Base-by-base conservation (phyloP, 1,140 invertebrate species). In the Globodera ellingtonae region DNA sequence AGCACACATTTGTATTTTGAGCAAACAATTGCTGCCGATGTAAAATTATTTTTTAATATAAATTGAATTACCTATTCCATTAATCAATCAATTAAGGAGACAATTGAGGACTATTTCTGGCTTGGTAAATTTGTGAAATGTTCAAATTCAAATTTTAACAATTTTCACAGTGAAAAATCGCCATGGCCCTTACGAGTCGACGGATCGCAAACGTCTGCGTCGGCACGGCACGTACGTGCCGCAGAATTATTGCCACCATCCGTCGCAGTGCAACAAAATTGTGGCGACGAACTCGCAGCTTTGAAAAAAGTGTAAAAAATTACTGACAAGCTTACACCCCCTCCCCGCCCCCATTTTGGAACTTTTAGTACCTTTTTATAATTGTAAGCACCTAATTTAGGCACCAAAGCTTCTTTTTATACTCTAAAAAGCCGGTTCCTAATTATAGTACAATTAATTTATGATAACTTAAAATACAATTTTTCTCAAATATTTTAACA, bases 1-100 rank as follows among this genome's bases (percentile, higher is more conserved):
- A n/a, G 71, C 6, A 87, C 84, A 7, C 84, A 85, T n/a, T 35
- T 85, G 2, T 77, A 87, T 67, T 84, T 87, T 71, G 76, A 85
- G 71, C 84, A 85, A 67, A 82, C 81, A 24, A 65, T 79, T 18
- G 83, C 83, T 13, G 66, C 84, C n/a, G 81, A 84, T 74, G 83
- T 84, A 70, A 83, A 73, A 24, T 0, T 24, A 0, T 0, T 24
- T 24, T 24, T 24, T 24, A 0, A 24, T 0, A n/a, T n/a, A 80
- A 0, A 75, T 18, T 48, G 67, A 56, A 9, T 24, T 81, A 77
- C 18, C 24, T 24, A 24, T 24, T 24, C 24, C 0, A 24, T 52
- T 24, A 9, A 69, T 8, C n/a, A n/a, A n/a, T n/a, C 46, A 7
- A n/a, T 81, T 21, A 4, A 82, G 81, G 81, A 83, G 8, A 82